Base-by-base conservation (phyloP, 2,797 vertebrate genomes). In the Coccyzus lansbergi region DNA sequence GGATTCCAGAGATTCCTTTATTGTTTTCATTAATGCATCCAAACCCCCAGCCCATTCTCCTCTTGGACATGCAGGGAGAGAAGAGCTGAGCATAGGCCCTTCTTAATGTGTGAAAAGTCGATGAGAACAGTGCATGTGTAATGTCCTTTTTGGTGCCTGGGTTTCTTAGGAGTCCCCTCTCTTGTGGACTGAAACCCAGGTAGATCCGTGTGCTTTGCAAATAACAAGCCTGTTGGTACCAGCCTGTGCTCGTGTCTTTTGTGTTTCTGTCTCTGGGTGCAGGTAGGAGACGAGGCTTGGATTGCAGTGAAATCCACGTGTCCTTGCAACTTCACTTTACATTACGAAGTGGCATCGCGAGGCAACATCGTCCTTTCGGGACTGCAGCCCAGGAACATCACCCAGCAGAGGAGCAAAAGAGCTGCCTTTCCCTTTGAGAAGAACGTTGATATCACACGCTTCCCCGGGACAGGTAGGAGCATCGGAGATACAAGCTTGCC, bases 281-380 rank as follows among this genome's bases (percentile, higher is more conserved):
- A 99, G 99, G 98, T 99, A n/a, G 98, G 99, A 89, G 98, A 98
- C 85, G 98, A 99, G 92, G 98, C 98, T 75, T 96, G 97, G 91
- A 97, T 99, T 72, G 94, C 97, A 17, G 95, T 99, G 56, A 99
- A 98, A 87, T 99, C 99, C 90, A 99, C 99, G 0, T 99, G 99
- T 88, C 98, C 98, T n/a, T 99, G 99, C 96, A 98, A 99, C 96
- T 98, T 99, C 97, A 98, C 98, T 8, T 95, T 99, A 26, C 98
- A 99, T 77, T 99, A 99, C 1, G 99, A 99, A 86, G 98, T 99
- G 60, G 98, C 98, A 1, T 98, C 99, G 1, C 97, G 98, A 59
- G 99, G 99, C 38, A 99, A 99, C 97, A 99, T 99, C 4, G 98
- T 99, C 90, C 98, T 98, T 15, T 99, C 99, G 0, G 99, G 98